Conservation (phyloP, 2,888 invertebrate species). For the Scotopteryx bipunctaria region DNA sequence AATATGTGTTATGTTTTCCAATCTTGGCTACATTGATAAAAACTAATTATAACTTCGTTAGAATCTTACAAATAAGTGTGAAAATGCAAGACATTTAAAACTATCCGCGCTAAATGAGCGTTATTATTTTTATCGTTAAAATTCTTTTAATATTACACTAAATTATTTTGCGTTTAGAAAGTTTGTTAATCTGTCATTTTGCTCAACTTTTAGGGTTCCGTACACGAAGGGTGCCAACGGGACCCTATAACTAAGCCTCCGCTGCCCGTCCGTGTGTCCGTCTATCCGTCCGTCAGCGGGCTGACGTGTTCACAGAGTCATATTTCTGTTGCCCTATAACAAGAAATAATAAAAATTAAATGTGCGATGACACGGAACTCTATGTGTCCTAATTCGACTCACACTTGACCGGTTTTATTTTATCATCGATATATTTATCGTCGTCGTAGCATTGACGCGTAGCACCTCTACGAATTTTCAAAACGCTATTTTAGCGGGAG, state of each 20-base stretch:
- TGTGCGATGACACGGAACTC: too few relatives aligned
- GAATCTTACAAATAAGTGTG: slow-evolving; percentile 2
- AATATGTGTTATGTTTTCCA: background rate
- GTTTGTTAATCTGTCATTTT: background rate
- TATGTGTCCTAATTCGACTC: too few relatives aligned
- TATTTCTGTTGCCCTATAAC: too few relatives aligned
- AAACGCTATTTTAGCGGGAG: background rate
- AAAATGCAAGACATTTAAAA: slow-evolving; percentile 11
- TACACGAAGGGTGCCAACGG: too few relatives aligned
- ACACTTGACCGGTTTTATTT: too few relatives aligned
- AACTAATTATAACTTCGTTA: background rate
- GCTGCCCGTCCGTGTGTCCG: too few relatives aligned
- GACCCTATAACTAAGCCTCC: too few relatives aligned
- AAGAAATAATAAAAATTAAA: too few relatives aligned
- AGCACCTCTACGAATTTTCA: slow-evolving; percentile 16
- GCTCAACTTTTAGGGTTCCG: too few relatives aligned
- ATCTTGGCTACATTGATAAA: background rate
- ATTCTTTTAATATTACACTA: background rate
- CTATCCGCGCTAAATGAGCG: slow-evolving; percentile 1
- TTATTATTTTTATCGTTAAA: slow-evolving; percentile 4
- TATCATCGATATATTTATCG: background rate
- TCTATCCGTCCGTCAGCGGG: too few relatives aligned
- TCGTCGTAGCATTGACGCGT: slow-evolving; percentile 6
- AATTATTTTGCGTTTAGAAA: background rate
- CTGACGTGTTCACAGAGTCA: too few relatives aligned